A percentile compares a stretch with the other conserved stretches of the same genome.
phyloP scores from a whole-genome alignment of 2,113 vertebrate genomes.

The Crotophaga sulcirostris region DNA sequence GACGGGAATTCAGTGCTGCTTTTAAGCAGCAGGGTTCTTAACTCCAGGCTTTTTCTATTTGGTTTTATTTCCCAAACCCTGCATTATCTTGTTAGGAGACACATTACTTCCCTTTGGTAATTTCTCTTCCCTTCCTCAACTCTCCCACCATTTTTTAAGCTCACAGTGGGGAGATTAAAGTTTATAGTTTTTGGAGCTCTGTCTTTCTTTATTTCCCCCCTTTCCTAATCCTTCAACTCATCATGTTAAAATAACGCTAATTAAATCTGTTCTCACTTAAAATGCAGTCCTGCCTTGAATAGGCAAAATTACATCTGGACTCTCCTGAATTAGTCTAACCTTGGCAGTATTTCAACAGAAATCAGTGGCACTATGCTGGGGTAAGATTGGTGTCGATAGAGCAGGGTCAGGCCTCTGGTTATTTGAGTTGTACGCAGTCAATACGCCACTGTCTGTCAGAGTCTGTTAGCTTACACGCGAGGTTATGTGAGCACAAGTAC shows the following conservation, averaged over 20 bases:
- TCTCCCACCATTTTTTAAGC: neutral
- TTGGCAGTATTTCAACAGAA: neutral
- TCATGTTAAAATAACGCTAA: slow-evolving; percentile 12
- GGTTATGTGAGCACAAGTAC: neutral
- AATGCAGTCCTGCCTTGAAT: neutral
- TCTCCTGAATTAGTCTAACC: neutral
- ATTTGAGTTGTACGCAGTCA: neutral
- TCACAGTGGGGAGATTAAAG: neutral
- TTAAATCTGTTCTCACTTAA: neutral
- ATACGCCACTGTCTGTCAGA: neutral
- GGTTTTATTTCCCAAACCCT: slow-evolving; percentile 65
- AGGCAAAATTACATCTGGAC: slow-evolving; percentile 22
- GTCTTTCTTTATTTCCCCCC: neutral
- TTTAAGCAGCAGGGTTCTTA: slow-evolving; percentile 66
- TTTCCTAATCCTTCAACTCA: neutral
- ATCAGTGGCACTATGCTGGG: neutral
- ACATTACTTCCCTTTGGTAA: slow-evolving; percentile 49
- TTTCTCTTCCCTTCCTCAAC: slow-evolving; percentile 21
- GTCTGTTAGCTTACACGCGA: neutral
- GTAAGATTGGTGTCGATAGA: neutral
- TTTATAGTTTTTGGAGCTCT: neutral
- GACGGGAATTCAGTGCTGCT: slow-evolving; percentile 64
- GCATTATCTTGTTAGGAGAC: slow-evolving; percentile 64
- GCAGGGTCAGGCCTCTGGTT: neutral
- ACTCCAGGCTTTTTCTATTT: slow-evolving; percentile 57